Evolutionary conservation across 2,113 vertebrate genomes (phyloP).

Genomic region (Bubalus kerabau): DNA sequence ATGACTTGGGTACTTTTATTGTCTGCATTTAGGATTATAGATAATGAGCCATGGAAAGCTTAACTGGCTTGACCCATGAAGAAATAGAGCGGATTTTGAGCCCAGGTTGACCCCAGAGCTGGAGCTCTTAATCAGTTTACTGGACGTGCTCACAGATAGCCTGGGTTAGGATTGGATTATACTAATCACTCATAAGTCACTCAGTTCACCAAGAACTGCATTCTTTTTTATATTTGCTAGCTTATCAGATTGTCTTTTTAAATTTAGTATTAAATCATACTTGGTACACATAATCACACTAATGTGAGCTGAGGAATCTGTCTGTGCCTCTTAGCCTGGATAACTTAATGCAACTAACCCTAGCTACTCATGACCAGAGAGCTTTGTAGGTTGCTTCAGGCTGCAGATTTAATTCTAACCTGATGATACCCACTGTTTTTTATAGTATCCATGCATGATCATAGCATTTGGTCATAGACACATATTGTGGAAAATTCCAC

Average conservation of each 20-base stretch:
- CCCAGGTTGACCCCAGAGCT: neutral
- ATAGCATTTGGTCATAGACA: neutral
- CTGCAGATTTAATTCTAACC: neutral
- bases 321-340: neutral
- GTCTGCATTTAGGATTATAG: neutral
- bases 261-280: neutral
- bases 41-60: neutral
- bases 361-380: neutral
- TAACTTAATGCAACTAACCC: neutral
- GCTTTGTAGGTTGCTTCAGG: neutral
- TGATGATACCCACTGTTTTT: neutral
- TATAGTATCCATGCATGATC: neutral
- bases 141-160: neutral
- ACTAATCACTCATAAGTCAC: neutral
- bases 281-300: neutral
- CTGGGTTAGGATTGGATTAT: neutral
- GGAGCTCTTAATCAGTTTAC: neutral
- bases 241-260: neutral
- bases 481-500: neutral
- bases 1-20: neutral
- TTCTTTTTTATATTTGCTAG: neutral
- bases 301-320: neutral
- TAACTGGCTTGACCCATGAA: neutral
- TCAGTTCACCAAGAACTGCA: neutral
- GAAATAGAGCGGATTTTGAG: neutral